These are phyloP conservation scores for Cheilosia pagana DNA, from an alignment of 2,888 invertebrate genomes.

Conservation along the genomic window DNA sequence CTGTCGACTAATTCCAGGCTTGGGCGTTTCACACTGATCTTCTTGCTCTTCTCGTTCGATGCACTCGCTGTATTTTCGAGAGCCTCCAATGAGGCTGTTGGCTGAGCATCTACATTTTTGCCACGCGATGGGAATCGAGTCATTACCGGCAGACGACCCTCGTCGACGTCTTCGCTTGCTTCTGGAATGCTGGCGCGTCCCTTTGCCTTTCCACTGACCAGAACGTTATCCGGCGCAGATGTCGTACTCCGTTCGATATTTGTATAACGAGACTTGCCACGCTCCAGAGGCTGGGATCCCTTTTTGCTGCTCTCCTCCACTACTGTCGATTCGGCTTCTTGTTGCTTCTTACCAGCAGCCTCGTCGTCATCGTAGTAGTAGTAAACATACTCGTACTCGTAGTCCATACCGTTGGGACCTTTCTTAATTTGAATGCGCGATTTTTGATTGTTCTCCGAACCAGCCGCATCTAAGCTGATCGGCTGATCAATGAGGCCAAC, in stretches of 20 bases:
- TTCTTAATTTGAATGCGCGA: slow-evolving; percentile 93
- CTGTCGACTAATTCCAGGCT: slow-evolving; percentile 92
- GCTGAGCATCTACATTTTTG: slow-evolving; percentile 83
- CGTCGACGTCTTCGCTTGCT: slow-evolving; percentile 79
- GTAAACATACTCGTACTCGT: slow-evolving; percentile 96
- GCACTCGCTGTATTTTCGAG: slow-evolving; percentile 84
- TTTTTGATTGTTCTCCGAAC: slow-evolving; percentile 88
- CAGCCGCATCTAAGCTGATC: slow-evolving; percentile 86
- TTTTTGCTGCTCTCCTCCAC: slow-evolving; percentile 77
- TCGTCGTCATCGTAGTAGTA: slow-evolving; percentile 93
- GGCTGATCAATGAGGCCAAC: slow-evolving; percentile 84
- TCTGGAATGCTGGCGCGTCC: slow-evolving; percentile 81
- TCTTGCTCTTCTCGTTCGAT: slow-evolving; percentile 79
- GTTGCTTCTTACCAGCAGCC: slow-evolving; percentile 55
- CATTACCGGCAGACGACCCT: slow-evolving; percentile 88
- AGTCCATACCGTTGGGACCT: slow-evolving; percentile 94
- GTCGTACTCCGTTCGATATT: slow-evolving; percentile 82
- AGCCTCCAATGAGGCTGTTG: slow-evolving; percentile 85
- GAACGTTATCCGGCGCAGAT: slow-evolving; percentile 87
- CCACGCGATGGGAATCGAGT: slow-evolving; percentile 93
- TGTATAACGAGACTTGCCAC: slow-evolving; percentile 84
- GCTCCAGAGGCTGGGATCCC: slow-evolving; percentile 79
- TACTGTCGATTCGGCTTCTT: slow-evolving; percentile 57
- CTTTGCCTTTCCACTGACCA: slow-evolving; percentile 86
- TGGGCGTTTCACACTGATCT: slow-evolving; percentile 86